Percentiles rank a stretch among this genome's conserved stretches.
Conservation (phyloP, 1,140 invertebrate genomes). For the Parapsyche elsis region DNA sequence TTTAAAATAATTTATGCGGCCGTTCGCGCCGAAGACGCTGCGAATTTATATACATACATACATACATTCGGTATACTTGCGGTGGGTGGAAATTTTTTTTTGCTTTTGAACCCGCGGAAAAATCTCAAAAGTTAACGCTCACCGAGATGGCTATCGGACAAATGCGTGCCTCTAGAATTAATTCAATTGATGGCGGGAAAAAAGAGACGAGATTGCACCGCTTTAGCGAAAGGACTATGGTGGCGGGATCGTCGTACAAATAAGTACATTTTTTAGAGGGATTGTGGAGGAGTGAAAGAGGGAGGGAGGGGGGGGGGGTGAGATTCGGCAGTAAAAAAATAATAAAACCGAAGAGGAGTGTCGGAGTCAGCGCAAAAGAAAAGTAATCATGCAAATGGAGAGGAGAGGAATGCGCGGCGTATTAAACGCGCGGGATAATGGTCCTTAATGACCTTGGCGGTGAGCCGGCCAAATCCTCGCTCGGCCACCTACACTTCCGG, state of each 20-base stretch:
- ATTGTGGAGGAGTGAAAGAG: neutral
- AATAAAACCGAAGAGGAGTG: conserved; percentile 52
- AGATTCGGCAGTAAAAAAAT: conserved; percentile 51
- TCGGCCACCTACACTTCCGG: conserved; percentile 18
- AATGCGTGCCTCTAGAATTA: conserved; percentile 23
- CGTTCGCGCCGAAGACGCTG: neutral
- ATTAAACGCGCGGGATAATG: conserved; percentile 56
- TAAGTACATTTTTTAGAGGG: too few species aligned
- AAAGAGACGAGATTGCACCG: conserved; percentile 1
- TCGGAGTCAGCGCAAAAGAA: conserved; percentile 43
- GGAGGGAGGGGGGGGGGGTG: neutral
- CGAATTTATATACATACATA: too few species aligned
- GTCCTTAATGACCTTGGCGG: conserved; percentile 55
- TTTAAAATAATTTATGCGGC: conserved; percentile 40
- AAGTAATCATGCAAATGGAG: conserved; percentile 56
- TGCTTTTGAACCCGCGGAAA: neutral
- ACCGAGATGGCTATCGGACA: neutral
- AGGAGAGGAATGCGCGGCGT: conserved; percentile 49
- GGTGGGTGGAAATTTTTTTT: neutral
- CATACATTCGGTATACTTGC: too few species aligned
- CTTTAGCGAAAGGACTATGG: conserved; percentile 7
- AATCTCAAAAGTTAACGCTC: neutral
- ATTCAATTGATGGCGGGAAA: conserved; percentile 40
- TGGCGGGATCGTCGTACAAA: neutral
- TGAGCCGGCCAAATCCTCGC: conserved; percentile 52